Evolutionary conservation across 2,888 invertebrate genomes (phyloP), one percentile per base, ranked within the genome.

Genomic region (Lithosia quadra): DNA sequence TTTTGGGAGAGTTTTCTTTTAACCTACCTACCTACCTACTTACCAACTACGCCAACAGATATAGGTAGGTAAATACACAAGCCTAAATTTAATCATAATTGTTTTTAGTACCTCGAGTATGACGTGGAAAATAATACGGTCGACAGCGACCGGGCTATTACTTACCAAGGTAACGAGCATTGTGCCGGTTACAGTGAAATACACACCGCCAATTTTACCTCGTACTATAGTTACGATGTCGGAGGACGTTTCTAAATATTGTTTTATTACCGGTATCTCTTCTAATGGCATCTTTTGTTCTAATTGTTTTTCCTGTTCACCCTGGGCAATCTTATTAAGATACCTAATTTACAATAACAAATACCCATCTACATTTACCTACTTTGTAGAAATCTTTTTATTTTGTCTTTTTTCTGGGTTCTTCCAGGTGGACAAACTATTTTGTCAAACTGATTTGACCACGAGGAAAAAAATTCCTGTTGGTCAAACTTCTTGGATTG

Each of bases 121-220:
- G 22, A 39, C 22, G 39, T 39, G 24, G 24, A 49, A 63, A 89
- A 91, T 90, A 89, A 88, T 84, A 85, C 78, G 83, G 81, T 82
- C 69, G 83, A 83, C 83, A 80, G 83, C 81, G 80, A 24, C 62
- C 78, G 73, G 72, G 79, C 85, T 80, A 87, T 89, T 89, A 89
- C 81, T 73, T 57, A 72, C 80, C 88, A 89, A 91, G 89, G 88
- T 86, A 86, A 88, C 81, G 70, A 75, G 78, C 24, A 57, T 71
- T 70, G 66, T 73, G 58, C 56, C 60, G 63, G 53, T 53, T 61
- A 65, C 49, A 65, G 43, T 67, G 72, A 62, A 72, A 74, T 65
- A 69, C 62, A 71, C 59, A 66, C 72, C 56, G 59, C 11, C 65
- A 63, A 67, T 69, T 43, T 60, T 63, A 55, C 55, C 58, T 61